phyloP scores from a whole-genome alignment of 1,140 invertebrate species.

The Eupeodes corollae region DNA sequence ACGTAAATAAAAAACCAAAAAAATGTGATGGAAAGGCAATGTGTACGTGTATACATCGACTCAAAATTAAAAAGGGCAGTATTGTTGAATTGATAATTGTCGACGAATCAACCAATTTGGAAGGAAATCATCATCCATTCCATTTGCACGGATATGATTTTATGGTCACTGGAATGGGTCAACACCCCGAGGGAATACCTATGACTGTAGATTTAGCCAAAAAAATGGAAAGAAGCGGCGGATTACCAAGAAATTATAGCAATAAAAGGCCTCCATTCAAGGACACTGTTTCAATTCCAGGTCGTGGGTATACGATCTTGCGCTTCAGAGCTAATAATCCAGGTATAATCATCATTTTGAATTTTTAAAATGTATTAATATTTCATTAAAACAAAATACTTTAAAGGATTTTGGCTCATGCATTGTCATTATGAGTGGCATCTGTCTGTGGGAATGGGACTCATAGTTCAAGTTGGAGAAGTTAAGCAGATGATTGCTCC shows the following conservation, averaged over 20 bases:
- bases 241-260: conserved; percentile 8
- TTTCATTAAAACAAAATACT: conserved; percentile 5
- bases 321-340: conserved; percentile 39
- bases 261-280: conserved; percentile 26
- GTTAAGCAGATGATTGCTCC: conserved; percentile 39
- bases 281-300: conserved; percentile 38
- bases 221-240: conserved; percentile 14
- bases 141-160: conserved; percentile 33
- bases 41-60: conserved; percentile 9
- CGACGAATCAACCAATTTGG: conserved; percentile 15
- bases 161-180: conserved; percentile 26
- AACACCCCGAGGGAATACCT: conserved; percentile 14
- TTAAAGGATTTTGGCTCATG: conserved; percentile 15
- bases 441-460: conserved; percentile 41
- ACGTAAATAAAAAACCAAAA: conserved; percentile 7
- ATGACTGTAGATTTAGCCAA: conserved; percentile 15
- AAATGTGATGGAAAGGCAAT: conserved; percentile 9
- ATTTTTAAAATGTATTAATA: too few relatives aligned
- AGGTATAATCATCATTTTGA: conserved; percentile 4
- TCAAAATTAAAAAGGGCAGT: conserved; percentile 9
- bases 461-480: conserved; percentile 41
- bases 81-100: conserved; percentile 31
- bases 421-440: conserved; percentile 25
- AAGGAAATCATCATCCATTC: conserved; percentile 32
- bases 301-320: conserved; percentile 37